A percentile compares a stretch with the other conserved stretches of the same genome.
phyloP scores from a whole-genome alignment of 2,113 vertebrate species.

The Corythornis cristatus region DNA sequence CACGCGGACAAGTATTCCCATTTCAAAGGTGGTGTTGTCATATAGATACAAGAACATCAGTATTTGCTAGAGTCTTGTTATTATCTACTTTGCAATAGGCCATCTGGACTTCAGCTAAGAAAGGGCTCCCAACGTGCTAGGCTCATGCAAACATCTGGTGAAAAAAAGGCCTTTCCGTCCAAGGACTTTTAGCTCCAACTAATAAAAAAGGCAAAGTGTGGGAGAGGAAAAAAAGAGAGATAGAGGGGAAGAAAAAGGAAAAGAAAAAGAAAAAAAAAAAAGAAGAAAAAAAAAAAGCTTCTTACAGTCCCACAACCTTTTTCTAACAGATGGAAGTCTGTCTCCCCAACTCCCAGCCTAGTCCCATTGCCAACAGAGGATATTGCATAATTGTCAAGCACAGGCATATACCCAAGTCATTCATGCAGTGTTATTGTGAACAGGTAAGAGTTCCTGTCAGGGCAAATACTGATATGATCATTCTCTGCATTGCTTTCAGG shows the following conservation, averaged over 20 bases:
- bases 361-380: background rate
- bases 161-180: conserved; percentile 6
- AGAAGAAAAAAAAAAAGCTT: background rate
- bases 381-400: background rate
- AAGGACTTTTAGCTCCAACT: conserved; percentile 8
- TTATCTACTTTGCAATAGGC: conserved; percentile 46
- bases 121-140: conserved; percentile 17
- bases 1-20: background rate
- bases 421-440: background rate
- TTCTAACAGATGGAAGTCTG: conserved; percentile 2
- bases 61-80: conserved; percentile 36
- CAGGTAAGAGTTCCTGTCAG: background rate
- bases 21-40: conserved; percentile 34
- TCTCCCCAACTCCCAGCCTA: background rate
- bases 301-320: background rate
- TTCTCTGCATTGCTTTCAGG: background rate
- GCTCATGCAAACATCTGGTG: conserved; percentile 53
- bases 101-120: conserved; percentile 36
- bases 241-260: too few relatives aligned
- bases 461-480: fast-evolving
- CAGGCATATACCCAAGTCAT: background rate
- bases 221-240: background rate
- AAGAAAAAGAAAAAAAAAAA: background rate
- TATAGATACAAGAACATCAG: background rate
- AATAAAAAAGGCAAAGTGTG: conserved; percentile 23